Evolutionary conservation across 2,797 vertebrate species (phyloP).

Genomic region (Myotis vivesi): DNA sequence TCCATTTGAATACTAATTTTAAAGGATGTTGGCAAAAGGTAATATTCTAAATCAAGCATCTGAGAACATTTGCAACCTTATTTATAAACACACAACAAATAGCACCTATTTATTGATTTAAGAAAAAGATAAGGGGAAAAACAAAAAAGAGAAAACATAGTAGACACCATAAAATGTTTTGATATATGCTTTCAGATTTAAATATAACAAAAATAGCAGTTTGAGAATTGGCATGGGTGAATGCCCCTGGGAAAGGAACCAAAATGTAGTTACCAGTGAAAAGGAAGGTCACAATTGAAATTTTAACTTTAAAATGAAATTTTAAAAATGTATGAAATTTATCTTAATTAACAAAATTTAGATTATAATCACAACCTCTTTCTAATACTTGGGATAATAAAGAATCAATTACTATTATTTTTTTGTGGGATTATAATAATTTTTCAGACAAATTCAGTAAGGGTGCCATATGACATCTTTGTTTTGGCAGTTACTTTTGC

Average conservation of each 20-base stretch:
- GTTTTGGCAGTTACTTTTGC: background rate
- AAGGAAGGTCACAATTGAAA: background rate
- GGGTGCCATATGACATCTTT: background rate
- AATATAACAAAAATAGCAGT: constrained; percentile 8
- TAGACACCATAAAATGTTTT: background rate
- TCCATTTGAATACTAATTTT: background rate
- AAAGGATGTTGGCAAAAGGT: background rate
- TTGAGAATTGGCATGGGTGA: background rate
- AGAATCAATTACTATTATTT: background rate
- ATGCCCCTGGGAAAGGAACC: background rate
- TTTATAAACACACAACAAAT: background rate
- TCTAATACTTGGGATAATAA: background rate
- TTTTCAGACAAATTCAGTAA: constrained; percentile 14
- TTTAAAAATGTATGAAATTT: background rate
- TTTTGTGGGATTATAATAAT: background rate
- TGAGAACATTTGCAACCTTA: background rate
- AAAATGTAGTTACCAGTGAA: background rate
- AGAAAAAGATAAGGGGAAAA: background rate
- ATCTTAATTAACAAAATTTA: background rate
- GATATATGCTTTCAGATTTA: background rate
- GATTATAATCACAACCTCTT: background rate
- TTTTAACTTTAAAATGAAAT: background rate
- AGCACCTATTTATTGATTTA: background rate
- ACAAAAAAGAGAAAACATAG: background rate
- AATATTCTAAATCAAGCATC: background rate